A percentile compares a stretch with the other conserved stretches of the same genome.
Conservation (phyloP, 2,888 invertebrate genomes). For the Meghimatium bilineatum region DNA sequence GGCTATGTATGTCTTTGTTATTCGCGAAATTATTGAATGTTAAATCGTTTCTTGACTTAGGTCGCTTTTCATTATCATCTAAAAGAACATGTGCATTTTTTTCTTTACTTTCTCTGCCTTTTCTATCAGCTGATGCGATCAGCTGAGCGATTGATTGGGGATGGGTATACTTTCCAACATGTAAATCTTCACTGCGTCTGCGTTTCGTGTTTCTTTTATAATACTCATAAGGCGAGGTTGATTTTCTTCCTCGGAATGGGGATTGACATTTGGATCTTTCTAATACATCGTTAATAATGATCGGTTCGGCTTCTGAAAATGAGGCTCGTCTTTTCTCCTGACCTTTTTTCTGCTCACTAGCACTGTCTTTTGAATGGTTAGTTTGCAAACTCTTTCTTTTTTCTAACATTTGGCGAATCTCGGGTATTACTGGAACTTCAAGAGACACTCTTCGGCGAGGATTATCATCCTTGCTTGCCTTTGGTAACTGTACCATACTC, state of each 20-base stretch:
- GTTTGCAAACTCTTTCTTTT: constrained; percentile 10
- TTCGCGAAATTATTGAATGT: background rate
- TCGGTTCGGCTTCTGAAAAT: constrained; percentile 35
- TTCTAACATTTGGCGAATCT: constrained; percentile 29
- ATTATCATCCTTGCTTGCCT: background rate
- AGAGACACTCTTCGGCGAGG: constrained; percentile 28
- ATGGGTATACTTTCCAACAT: background rate
- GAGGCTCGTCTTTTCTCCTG: constrained; percentile 29
- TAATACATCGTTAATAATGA: constrained; percentile 38
- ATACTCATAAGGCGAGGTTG: background rate
- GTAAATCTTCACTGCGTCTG: too few species aligned
- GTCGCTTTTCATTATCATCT: background rate
- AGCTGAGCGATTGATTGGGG: background rate
- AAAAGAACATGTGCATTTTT: background rate
- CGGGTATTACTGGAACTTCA: constrained; percentile 34
- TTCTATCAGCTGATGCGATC: background rate
- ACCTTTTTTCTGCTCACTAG: background rate
- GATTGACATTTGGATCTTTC: background rate
- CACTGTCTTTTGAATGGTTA: background rate
- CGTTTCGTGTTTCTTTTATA: background rate
- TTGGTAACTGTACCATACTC: background rate
- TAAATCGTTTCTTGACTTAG: background rate
- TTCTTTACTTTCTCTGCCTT: background rate
- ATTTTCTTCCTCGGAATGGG: background rate
- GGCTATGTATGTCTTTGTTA: background rate